Base-by-base conservation (phyloP, 2,113 vertebrate genomes). In the Myotis yumanensis region DNA sequence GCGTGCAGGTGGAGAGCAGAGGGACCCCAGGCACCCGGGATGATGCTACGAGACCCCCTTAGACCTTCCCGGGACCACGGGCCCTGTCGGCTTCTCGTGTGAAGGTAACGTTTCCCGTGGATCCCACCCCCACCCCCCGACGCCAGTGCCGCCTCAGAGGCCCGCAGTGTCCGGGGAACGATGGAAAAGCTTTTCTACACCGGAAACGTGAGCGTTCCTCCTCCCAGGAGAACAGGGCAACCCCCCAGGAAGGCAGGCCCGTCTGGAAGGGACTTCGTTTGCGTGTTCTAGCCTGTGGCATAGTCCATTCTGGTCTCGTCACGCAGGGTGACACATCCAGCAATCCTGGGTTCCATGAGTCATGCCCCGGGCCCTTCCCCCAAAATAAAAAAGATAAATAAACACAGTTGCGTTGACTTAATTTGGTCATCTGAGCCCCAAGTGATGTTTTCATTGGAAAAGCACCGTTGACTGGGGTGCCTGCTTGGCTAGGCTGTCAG, bases 391-490 rank as follows among this genome's bases (percentile, higher is more conserved):
- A 51, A 51, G 51, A 17, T 51, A 51, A 51, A 51, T 5, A 51
- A 15, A 51, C 4, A 68, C 72, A 64, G 73, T 17, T 28, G 32
- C 3, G n/a, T 52, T 87, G 37, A 71, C 71, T 86, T 48, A 68
- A 37, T 46, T 25, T 2, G 69, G 59, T 83, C 77, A 51, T 72
- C 23, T 84, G 35, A 76, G 23, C 28, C 28, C 71, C 37, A 81
- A 84, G 43, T 64, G 40, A 11, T 46, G 4, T 69, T 92, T 90
- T 76, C 62, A 62, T 32, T 73, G 32, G n/a, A 46, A 91, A 86
- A 57, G 52, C 62, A 5, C 9, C 51, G 25, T 11, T 46, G 28
- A 43, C 17, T 1, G 16, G 51, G 14, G 30, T 46, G 20, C 32
- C 73, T 20, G 46, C 3, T 72, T 52, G 73, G 30, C 64, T 73